These are phyloP conservation scores for Lontra canadensis DNA, from an alignment of 2,113 vertebrate genomes.

Conservation along the genomic window DNA sequence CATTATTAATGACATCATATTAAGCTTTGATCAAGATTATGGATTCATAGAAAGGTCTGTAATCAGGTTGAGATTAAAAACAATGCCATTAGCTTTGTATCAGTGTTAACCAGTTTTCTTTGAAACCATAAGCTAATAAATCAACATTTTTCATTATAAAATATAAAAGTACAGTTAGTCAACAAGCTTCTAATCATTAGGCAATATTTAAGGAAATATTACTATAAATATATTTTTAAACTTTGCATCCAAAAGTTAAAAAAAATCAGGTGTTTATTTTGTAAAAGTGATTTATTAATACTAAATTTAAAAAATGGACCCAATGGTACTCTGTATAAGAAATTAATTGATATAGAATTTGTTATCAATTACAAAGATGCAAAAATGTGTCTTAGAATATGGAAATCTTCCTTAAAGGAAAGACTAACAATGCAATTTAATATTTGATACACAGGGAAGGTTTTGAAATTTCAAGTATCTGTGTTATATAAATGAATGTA, in stretches of 20 bases:
- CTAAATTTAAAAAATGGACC: background rate
- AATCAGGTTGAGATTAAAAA: constrained; percentile 26
- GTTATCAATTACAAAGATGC: constrained; percentile 36
- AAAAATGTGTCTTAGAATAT: constrained; percentile 38
- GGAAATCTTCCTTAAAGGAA: constrained; percentile 42
- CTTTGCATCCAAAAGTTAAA: background rate
- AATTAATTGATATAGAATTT: constrained; percentile 27
- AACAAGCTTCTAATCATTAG: background rate
- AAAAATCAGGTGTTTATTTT: background rate
- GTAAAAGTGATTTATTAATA: constrained; percentile 6
- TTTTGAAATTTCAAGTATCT: constrained; percentile 48
- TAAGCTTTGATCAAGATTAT: constrained; percentile 7
- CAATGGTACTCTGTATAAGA: background rate
- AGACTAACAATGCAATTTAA: background rate
- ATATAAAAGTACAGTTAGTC: background rate
- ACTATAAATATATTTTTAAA: constrained; percentile 30
- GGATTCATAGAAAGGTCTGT: background rate
- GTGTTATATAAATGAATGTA: background rate
- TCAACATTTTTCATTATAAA: constrained; percentile 45
- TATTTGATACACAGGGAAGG: background rate
- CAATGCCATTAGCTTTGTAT: constrained; percentile 11
- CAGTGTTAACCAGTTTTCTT: background rate
- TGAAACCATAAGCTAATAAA: constrained; percentile 14
- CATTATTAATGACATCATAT: background rate
- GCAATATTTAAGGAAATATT: constrained; percentile 20